Base-by-base conservation (phyloP, 2,888 invertebrate genomes). In the Vesta saturnalis region DNA sequence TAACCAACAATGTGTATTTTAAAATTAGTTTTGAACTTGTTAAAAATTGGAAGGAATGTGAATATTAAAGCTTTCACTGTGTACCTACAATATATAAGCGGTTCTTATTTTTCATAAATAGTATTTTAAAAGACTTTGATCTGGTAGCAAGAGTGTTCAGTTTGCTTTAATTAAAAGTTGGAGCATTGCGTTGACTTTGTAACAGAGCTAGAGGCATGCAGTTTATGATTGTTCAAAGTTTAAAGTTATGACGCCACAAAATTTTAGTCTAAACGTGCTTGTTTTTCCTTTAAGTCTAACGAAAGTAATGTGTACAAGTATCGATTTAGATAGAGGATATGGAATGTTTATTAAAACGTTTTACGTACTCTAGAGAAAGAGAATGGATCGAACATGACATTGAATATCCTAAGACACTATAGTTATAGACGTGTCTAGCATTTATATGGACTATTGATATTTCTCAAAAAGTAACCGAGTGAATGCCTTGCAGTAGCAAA, bases 141-240 rank as follows among this genome's bases (percentile, higher is more conserved):
- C 81, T 81, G 78, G 77, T 77, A 78, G 75, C 77, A 79, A 74
- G 76, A 78, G 76, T 77, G 76, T 76, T 73, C 78, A 82, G 82
- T 82, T 83, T 81, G 82, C 81, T 83, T 83, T 83, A 83, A 83
- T 83, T 83, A 83, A 83, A 83, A 83, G 82, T 83, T 82, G 79
- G 78, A 80, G 79, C 78, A 79, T 76, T 78, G 74, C 77, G 79
- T 81, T 79, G 80, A 81, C 81, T 82, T 82, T 82, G 82, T 80
- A 72, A 77, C 76, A 74, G 75, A 74, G 77, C 80, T 77, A 78
- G 77, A 77, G 79, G 78, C 76, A 72, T 74, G 80, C 81, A 82
- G 81, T 82, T 82, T 80, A 81, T 82, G 80, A 82, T 81, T 82
- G 81, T 23, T 23, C 23, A 23, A 23, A 8, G 3, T 23, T 23